Percentiles rank a stretch among this genome's conserved stretches.
Evolutionary conservation across 2,888 invertebrate species (phyloP).

Genomic region (Microctonus aethiopoides): DNA sequence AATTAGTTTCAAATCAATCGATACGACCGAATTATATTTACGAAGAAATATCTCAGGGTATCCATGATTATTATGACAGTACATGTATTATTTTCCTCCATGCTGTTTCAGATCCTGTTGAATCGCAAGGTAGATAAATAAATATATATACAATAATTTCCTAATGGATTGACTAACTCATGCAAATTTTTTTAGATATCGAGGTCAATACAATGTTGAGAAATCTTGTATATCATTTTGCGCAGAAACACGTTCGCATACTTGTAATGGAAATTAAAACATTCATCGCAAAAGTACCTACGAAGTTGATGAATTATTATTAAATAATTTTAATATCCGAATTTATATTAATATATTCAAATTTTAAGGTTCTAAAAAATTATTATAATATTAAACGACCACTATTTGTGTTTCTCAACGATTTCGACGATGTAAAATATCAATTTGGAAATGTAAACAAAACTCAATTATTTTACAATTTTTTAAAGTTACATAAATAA

Average conservation of each 20-base stretch:
- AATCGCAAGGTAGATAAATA: conserved; percentile 51
- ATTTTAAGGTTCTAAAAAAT: conserved; percentile 54
- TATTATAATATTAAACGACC: conserved; percentile 61
- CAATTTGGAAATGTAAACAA: conserved; percentile 56
- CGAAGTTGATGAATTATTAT: conserved; percentile 24
- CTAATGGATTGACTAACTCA: background rate
- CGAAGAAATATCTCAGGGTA: conserved; percentile 48
- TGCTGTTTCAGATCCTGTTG: conserved; percentile 45
- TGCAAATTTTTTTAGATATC: conserved; percentile 42
- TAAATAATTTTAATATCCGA: conserved; percentile 2
- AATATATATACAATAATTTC: background rate
- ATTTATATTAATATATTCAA: conserved; percentile 37
- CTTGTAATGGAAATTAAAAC: conserved; percentile 56
- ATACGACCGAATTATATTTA: conserved; percentile 54
- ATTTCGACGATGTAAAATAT: conserved; percentile 49
- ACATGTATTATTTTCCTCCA: conserved; percentile 61
- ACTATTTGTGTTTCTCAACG: conserved; percentile 61
- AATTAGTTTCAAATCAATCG: conserved; percentile 34
- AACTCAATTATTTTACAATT: conserved; percentile 10
- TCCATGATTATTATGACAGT: conserved; percentile 60
- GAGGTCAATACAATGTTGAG: conserved; percentile 43
- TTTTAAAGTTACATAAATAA: background rate
- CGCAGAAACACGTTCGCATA: conserved; percentile 52
- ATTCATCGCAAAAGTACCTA: conserved; percentile 51
- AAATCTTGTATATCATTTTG: conserved; percentile 50